These are phyloP conservation scores for Chromobotia macracanthus DNA, from an alignment of 2,797 vertebrate species.

Conservation along the genomic window DNA sequence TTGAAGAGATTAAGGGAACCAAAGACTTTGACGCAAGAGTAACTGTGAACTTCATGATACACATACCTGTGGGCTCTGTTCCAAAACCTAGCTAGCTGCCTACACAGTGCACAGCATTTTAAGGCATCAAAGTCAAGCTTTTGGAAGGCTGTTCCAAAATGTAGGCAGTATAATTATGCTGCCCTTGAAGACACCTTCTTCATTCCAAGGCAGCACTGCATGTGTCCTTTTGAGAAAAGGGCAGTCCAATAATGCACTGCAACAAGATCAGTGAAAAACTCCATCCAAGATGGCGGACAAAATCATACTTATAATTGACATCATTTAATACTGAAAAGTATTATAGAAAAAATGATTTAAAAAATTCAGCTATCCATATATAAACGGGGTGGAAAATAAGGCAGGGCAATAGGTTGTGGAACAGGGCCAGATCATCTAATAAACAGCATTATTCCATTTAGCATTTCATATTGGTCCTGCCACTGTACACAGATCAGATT, in stretches of 20 bases:
- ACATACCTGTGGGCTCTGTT: neutral
- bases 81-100: neutral
- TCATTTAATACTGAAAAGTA: neutral
- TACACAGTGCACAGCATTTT: neutral
- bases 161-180: neutral
- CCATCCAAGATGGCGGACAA: neutral
- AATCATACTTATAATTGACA: neutral
- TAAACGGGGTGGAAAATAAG: too few species aligned
- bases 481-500: neutral
- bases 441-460: neutral
- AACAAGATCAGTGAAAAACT: neutral
- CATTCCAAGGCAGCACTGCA: neutral
- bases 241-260: neutral
- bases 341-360: neutral
- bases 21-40: neutral
- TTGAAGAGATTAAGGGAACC: constrained; percentile 2
- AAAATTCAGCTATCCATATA: too few species aligned
- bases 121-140: neutral
- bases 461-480: neutral
- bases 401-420: too few species aligned
- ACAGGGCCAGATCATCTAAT: neutral
- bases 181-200: neutral
- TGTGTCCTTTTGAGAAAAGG: neutral
- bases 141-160: neutral
- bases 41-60: neutral